These are phyloP conservation scores for Anarsia innoxiella DNA, from an alignment of 2,888 invertebrate genomes.

Conservation along the genomic window DNA sequence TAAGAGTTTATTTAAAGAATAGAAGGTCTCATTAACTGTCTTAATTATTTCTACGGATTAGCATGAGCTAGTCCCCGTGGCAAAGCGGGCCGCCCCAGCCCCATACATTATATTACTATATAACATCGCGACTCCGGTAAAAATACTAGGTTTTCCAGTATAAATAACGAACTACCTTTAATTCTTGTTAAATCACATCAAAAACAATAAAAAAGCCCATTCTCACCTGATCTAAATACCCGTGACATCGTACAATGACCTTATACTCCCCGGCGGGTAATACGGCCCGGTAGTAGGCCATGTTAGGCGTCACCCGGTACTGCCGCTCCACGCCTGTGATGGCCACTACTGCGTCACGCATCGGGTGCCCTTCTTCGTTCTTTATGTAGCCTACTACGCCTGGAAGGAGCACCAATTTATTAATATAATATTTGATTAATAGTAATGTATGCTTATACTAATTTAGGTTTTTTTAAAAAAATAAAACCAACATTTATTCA, in stretches of 20 bases:
- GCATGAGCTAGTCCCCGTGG: too few species aligned
- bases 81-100: too few species aligned
- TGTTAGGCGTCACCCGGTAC: slow-evolving; percentile 79
- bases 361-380: slow-evolving; percentile 77
- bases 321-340: slow-evolving; percentile 75
- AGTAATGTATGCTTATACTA: slow-evolving; percentile 1
- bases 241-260: slow-evolving; percentile 76
- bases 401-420: slow-evolving; percentile 22
- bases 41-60: too few species aligned
- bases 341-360: slow-evolving; percentile 82
- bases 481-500: too few species aligned
- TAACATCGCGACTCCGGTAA: too few species aligned
- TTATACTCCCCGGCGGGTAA: slow-evolving; percentile 81
- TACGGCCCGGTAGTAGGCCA: slow-evolving; percentile 82
- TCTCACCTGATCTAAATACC: slow-evolving; percentile 71
- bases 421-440: background rate
- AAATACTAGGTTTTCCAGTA: too few species aligned
- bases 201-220: too few species aligned
- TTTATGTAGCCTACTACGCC: slow-evolving; percentile 83
- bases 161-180: too few species aligned
- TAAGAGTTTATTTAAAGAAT: too few species aligned
- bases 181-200: too few species aligned
- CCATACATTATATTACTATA: too few species aligned
- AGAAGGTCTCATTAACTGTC: too few species aligned
- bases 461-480: slow-evolving; percentile 1